phyloP scores from a whole-genome alignment of 37 sponge, comb jelly and placozoan genomes.

The Petrosia ficiformis region DNA sequence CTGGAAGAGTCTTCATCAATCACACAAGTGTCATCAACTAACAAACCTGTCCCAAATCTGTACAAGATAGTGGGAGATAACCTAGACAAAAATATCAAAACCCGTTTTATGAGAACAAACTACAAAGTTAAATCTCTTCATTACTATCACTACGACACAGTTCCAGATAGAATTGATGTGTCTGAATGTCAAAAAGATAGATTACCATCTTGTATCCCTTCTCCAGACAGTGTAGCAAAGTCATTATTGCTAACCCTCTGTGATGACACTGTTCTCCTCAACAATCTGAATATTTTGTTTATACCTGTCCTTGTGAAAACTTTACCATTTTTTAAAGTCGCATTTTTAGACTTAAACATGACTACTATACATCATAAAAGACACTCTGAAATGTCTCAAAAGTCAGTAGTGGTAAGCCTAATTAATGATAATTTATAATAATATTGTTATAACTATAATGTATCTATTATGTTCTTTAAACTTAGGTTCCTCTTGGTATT shows the following conservation, averaged over 20 bases:
- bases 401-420: slow-evolving; percentile 19
- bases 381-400: slow-evolving; percentile 9
- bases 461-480: background rate
- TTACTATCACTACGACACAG: slow-evolving; percentile 13
- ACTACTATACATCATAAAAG: slow-evolving; percentile 1
- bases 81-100: slow-evolving; percentile 1
- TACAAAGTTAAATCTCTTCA: background rate
- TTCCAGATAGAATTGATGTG: slow-evolving; percentile 5
- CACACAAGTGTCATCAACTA: no score
- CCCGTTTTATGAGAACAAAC: slow-evolving; percentile 14
- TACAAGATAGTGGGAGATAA: slow-evolving; percentile 17
- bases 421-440: background rate
- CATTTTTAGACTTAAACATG: background rate
- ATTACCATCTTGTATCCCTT: background rate
- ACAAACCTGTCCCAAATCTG: no score
- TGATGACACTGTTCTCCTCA: slow-evolving; percentile 4
- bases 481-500: slow-evolving; percentile 11
- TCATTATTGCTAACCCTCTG: slow-evolving; percentile 10
- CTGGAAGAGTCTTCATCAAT: no score
- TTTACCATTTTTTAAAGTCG: background rate
- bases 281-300: slow-evolving; percentile 3
- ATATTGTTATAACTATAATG: background rate
- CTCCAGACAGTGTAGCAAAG: background rate
- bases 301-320: background rate
- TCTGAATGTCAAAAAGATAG: background rate